phyloP scores from a whole-genome alignment of 1,140 invertebrate genomes.

The Cydia amplana region DNA sequence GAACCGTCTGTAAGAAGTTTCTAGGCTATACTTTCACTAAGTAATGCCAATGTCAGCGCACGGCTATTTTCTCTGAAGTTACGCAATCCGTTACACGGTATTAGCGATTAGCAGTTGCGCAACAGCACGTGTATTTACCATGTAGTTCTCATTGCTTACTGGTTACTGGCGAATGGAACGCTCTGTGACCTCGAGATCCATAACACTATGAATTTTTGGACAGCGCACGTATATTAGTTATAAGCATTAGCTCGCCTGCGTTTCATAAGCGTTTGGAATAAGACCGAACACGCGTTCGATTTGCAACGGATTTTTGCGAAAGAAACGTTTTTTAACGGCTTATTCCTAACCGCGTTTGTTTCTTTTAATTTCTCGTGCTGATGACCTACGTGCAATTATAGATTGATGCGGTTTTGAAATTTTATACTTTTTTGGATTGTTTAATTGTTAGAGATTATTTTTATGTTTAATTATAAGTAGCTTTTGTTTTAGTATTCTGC shows the following conservation, averaged over 20 bases:
- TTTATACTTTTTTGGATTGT: background rate
- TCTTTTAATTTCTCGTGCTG: background rate
- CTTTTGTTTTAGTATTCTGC: background rate
- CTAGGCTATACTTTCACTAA: constrained; percentile 64
- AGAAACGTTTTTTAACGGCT: constrained; percentile 12
- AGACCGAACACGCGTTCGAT: background rate
- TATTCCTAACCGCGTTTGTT: background rate
- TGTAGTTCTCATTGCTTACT: background rate
- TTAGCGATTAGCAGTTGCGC: constrained; percentile 42
- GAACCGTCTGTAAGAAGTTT: constrained; percentile 33
- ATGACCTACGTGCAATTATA: constrained; percentile 17
- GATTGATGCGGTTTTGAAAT: constrained; percentile 11
- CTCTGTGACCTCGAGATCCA: background rate
- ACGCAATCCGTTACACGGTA: constrained; percentile 54
- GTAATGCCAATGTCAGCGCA: constrained; percentile 67
- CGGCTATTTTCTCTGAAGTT: constrained; percentile 61
- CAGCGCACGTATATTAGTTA: background rate
- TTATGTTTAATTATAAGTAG: background rate
- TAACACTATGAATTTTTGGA: background rate
- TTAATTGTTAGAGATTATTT: constrained; percentile 1
- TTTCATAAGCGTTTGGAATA: background rate
- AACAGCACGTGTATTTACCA: constrained; percentile 35
- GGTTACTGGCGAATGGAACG: background rate
- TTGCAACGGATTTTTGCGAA: constrained; percentile 28
- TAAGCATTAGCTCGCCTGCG: background rate